phyloP scores from a whole-genome alignment of 2,797 vertebrate species.

The Chlorospingus semifuscus region DNA sequence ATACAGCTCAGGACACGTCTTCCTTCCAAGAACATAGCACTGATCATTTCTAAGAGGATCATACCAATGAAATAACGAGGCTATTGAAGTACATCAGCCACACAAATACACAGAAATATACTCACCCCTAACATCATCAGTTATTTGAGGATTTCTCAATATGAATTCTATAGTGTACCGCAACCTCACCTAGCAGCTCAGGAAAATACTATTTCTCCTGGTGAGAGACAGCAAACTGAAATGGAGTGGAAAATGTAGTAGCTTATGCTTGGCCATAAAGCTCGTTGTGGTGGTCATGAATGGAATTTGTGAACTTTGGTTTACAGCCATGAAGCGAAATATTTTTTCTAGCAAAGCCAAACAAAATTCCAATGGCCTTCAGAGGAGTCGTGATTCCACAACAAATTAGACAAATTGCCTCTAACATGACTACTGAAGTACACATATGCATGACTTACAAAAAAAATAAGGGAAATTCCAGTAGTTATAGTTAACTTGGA shows the following conservation, averaged over 20 bases:
- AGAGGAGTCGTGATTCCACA: constrained; percentile 26
- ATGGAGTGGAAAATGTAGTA: neutral
- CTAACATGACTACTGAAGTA: neutral
- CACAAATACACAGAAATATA: neutral
- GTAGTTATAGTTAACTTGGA: neutral
- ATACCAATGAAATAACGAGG: neutral
- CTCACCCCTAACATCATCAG: neutral
- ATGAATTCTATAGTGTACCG: fast-evolving
- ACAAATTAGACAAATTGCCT: constrained; percentile 15
- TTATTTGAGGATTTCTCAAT: neutral
- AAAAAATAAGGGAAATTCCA: constrained; percentile 14
- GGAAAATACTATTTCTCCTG: neutral
- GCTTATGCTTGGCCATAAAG: constrained; percentile 1
- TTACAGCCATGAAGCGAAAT: constrained; percentile 2
- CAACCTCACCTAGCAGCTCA: neutral
- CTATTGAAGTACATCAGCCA: neutral
- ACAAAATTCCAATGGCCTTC: constrained; percentile 41
- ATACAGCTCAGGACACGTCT: neutral
- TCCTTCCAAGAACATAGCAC: neutral
- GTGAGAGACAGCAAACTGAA: neutral
- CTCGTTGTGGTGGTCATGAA: neutral
- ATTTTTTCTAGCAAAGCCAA: constrained; percentile 38
- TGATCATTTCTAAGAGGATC: neutral
- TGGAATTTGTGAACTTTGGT: neutral
- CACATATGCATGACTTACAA: neutral